These are phyloP conservation scores for Rana temporaria DNA, from an alignment of 2,113 vertebrate species.

Conservation along the genomic window DNA sequence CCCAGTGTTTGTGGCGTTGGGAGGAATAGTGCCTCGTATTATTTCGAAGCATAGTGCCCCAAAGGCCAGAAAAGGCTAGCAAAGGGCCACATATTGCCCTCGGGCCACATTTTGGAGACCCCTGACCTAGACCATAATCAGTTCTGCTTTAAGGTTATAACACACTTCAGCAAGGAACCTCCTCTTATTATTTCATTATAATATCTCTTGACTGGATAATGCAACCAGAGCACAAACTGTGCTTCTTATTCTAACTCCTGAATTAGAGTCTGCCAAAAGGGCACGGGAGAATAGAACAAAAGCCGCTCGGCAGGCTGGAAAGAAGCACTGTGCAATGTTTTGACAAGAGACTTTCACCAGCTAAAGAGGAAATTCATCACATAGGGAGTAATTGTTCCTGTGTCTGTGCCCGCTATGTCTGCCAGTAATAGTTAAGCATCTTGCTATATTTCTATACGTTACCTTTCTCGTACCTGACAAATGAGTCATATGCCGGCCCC, in stretches of 20 bases:
- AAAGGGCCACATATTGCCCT: too few species aligned
- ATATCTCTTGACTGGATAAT: not conserved
- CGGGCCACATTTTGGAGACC: too few species aligned
- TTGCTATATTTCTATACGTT: conserved; percentile 19
- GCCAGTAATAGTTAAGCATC: conserved; percentile 14
- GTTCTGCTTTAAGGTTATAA: not conserved
- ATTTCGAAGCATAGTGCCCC: too few species aligned
- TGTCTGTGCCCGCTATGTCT: conserved; percentile 9
- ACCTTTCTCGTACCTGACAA: conserved; percentile 13
- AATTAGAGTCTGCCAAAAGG: conserved; percentile 6
- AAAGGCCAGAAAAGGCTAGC: too few species aligned
- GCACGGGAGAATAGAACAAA: not conserved
- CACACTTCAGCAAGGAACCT: not conserved
- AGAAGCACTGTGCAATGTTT: not conserved
- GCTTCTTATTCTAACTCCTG: not conserved
- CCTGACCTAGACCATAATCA: too few species aligned
- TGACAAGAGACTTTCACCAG: conserved; percentile 5
- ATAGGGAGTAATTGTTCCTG: not conserved
- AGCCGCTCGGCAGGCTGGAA: not conserved
- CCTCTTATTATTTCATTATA: not conserved
- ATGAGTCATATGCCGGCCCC: not conserved
- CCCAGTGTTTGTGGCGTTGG: too few species aligned
- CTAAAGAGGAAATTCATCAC: conserved; percentile 10
- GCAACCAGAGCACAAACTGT: not conserved
- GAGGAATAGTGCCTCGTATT: too few species aligned